Evolutionary conservation across 2,888 invertebrate species (phyloP).

Genomic region (Parthenolecanium corni): DNA sequence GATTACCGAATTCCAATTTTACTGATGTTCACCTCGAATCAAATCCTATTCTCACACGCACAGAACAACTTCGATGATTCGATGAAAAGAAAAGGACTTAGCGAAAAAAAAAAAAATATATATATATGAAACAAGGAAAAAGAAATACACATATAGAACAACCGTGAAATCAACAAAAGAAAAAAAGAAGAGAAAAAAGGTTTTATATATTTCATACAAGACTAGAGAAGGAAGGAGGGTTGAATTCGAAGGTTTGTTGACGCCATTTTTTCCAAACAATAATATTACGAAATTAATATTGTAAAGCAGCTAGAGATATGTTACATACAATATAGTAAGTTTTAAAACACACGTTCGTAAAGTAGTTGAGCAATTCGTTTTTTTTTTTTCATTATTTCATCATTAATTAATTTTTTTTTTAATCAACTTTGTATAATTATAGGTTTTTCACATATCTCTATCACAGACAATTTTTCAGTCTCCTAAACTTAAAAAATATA

Average conservation of each 20-base stretch:
- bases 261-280: background rate
- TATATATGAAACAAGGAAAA: too few relatives aligned
- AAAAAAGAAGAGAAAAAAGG: too few relatives aligned
- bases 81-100: too few relatives aligned
- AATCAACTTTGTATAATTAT: conserved; percentile 20
- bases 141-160: too few relatives aligned
- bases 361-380: conserved; percentile 23
- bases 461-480: conserved; percentile 28
- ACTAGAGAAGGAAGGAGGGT: background rate
- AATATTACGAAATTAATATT: background rate
- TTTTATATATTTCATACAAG: too few relatives aligned
- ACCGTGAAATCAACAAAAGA: too few relatives aligned
- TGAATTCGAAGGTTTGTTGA: background rate
- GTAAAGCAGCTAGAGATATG: background rate
- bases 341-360: background rate
- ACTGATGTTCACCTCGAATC: too few relatives aligned
- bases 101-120: too few relatives aligned
- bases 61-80: too few relatives aligned
- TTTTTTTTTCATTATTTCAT: conserved; percentile 8
- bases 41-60: too few relatives aligned
- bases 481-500: conserved; percentile 11
- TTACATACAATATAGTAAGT: background rate
- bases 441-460: conserved; percentile 26
- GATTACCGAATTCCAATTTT: too few relatives aligned
- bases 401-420: conserved; percentile 8